A percentile compares a stretch with the other conserved stretches of the same genome.
phyloP scores from a whole-genome alignment of 2,888 invertebrate genomes.

The Odontocolon sp. region DNA sequence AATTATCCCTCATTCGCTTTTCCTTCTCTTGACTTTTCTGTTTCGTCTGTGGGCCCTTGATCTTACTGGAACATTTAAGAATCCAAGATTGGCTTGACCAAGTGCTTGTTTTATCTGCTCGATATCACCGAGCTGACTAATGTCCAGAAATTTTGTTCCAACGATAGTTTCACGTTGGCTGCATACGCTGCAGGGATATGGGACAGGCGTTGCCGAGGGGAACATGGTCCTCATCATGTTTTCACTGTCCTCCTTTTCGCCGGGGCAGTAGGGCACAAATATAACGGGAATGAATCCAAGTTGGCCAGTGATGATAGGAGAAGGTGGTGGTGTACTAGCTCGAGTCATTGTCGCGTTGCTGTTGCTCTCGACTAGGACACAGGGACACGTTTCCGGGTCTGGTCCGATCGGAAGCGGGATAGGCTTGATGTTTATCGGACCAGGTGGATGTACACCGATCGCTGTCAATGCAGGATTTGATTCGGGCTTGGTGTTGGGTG shows the following conservation, averaged over 20 bases:
- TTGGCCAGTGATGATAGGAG: slow-evolving; percentile 70
- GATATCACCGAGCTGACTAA: slow-evolving; percentile 67
- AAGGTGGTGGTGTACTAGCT: slow-evolving; percentile 45
- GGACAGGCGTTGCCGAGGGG: slow-evolving; percentile 84
- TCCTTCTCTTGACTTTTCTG: slow-evolving; percentile 61
- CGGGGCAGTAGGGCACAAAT: slow-evolving; percentile 87
- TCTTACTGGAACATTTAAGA: slow-evolving; percentile 72
- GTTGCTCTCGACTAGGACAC: slow-evolving; percentile 83
- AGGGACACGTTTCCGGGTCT: slow-evolving; percentile 85
- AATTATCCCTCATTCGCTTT: slow-evolving; percentile 53
- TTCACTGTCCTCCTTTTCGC: slow-evolving; percentile 77
- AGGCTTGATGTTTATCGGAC: slow-evolving; percentile 82
- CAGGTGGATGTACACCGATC: slow-evolving; percentile 81
- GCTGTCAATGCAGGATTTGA: slow-evolving; percentile 78
- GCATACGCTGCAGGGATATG: slow-evolving; percentile 85
- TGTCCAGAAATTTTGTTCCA: slow-evolving; percentile 64
- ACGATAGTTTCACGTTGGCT: slow-evolving; percentile 69
- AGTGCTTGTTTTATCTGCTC: slow-evolving; percentile 68
- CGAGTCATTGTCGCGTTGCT: slow-evolving; percentile 71
- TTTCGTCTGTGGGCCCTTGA: slow-evolving; percentile 1
- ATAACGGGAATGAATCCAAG: slow-evolving; percentile 88
- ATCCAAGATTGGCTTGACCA: slow-evolving; percentile 71
- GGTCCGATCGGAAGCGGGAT: slow-evolving; percentile 84
- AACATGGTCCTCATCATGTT: slow-evolving; percentile 83
- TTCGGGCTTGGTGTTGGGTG: slow-evolving; percentile 41